A percentile compares a stretch with the other conserved stretches of the same genome.
Conservation (phyloP, 1,140 invertebrate species). For the Drosophila santomea region DNA sequence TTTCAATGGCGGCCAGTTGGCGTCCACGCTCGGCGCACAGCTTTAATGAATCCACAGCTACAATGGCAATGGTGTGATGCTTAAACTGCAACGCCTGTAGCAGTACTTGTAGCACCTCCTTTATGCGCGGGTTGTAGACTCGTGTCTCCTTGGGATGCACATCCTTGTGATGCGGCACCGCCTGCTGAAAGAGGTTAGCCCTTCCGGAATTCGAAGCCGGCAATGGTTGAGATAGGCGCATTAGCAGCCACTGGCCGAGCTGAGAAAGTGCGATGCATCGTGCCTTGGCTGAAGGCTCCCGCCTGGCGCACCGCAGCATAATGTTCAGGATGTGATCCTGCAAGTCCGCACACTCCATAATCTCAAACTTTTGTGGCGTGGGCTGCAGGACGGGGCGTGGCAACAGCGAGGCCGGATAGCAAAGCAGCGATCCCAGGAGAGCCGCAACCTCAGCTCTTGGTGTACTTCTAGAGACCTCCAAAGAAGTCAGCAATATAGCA, state of each 20-base stretch:
- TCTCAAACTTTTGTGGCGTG: constrained; percentile 87
- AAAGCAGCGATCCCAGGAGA: constrained; percentile 93
- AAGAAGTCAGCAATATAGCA: constrained; percentile 92
- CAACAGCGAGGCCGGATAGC: constrained; percentile 91
- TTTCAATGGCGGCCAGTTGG: constrained; percentile 74
- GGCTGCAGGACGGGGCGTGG: constrained; percentile 94
- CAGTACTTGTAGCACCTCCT: constrained; percentile 94
- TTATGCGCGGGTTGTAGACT: constrained; percentile 88
- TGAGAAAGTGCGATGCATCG: constrained; percentile 95
- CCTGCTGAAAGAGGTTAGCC: constrained; percentile 63
- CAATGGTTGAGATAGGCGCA: constrained; percentile 88
- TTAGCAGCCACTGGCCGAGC: constrained; percentile 93
- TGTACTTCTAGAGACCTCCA: constrained; percentile 90
- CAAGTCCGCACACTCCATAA: constrained; percentile 85
- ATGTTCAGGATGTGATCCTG: constrained; percentile 96
- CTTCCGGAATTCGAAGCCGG: neutral
- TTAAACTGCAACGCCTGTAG: constrained; percentile 92
- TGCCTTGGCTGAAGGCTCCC: constrained; percentile 94
- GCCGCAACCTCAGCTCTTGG: constrained; percentile 96
- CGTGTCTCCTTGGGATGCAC: constrained; percentile 54
- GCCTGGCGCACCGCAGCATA: constrained; percentile 92
- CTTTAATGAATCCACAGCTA: constrained; percentile 80
- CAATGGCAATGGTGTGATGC: constrained; percentile 82
- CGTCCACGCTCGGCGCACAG: constrained; percentile 75
- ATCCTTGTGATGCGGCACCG: constrained; percentile 74